A percentile compares a stretch with the other conserved stretches of the same genome.
phyloP scores from a whole-genome alignment of 2,888 invertebrate species.

The Eupeodes latifasciatus region DNA sequence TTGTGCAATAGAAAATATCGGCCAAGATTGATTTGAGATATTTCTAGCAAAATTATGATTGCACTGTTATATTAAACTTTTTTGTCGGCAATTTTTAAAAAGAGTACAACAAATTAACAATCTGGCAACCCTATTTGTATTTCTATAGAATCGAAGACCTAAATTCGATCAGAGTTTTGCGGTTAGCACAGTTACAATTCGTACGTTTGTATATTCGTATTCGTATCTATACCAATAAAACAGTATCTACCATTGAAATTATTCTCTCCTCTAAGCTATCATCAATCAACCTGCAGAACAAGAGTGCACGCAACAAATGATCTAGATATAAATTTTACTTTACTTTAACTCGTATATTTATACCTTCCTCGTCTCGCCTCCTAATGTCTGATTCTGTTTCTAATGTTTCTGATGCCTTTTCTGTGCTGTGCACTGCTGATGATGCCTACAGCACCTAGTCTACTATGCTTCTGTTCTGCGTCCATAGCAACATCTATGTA shows the following conservation, averaged over 20 bases:
- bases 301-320: conserved; percentile 61
- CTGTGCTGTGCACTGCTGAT: no score
- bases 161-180: conserved; percentile 60
- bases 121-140: not conserved
- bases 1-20: no score
- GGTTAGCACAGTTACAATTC: conserved; percentile 20
- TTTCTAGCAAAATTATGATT: no score
- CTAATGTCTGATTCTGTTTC: conserved; percentile 2
- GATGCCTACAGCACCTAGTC: not conserved
- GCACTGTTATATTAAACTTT: not conserved
- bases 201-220: no score
- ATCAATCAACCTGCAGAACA: conserved; percentile 45
- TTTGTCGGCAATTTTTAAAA: not conserved
- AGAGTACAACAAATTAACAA: no score
- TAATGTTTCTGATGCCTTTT: not conserved
- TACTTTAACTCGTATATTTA: no score
- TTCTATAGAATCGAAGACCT: conserved; percentile 59
- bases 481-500: not conserved
- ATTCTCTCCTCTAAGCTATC: conserved; percentile 36
- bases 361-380: not conserved
- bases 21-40: no score
- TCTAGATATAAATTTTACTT: conserved; percentile 54
- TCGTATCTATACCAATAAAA: not conserved
- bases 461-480: not conserved
- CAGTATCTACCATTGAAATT: not conserved